Evolutionary conservation across 2,797 vertebrate species (phyloP).

Genomic region (Holocentrus rufus): DNA sequence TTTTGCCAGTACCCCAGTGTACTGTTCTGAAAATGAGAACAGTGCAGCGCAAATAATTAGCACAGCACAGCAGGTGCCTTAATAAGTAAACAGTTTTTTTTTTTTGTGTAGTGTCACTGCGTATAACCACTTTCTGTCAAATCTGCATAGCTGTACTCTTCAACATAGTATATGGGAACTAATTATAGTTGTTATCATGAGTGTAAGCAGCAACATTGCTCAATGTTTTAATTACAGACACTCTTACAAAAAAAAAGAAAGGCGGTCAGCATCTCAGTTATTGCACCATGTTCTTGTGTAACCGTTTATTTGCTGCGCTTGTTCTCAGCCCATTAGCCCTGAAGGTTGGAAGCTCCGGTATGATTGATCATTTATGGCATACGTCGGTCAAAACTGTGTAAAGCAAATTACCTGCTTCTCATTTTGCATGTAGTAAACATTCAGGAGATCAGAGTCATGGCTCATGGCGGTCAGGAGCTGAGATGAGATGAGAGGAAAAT

Average conservation of each 20-base stretch:
- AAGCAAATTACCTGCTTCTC: no score
- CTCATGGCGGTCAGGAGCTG: no score
- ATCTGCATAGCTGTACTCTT: constrained; percentile 17
- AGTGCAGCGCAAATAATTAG: constrained; percentile 43
- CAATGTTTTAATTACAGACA: constrained; percentile 60
- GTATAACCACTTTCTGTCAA: constrained; percentile 31
- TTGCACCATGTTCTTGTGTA: constrained; percentile 11
- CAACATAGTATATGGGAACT: constrained; percentile 46
- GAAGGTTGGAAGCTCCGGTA: neutral
- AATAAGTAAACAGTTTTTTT: constrained; percentile 23
- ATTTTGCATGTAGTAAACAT: no score
- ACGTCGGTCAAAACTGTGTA: constrained; percentile 33
- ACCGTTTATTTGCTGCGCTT: constrained; percentile 6
- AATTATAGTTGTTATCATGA: constrained; percentile 56
- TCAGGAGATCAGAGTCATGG: no score
- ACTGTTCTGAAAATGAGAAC: constrained; percentile 39
- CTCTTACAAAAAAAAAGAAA: constrained; percentile 5
- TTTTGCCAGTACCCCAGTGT: constrained; percentile 42
- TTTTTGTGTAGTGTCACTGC: constrained; percentile 49
- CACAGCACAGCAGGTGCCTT: constrained; percentile 28
- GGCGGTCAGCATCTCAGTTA: constrained; percentile 52
- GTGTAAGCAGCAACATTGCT: constrained; percentile 46
- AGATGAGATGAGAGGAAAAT: no score
- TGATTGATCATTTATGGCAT: constrained; percentile 33
- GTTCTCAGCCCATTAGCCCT: constrained; percentile 15